Percentiles rank a stretch among this genome's conserved stretches.
Evolutionary conservation across 2,113 vertebrate species (phyloP).

Genomic region (Hassar affinis): DNA sequence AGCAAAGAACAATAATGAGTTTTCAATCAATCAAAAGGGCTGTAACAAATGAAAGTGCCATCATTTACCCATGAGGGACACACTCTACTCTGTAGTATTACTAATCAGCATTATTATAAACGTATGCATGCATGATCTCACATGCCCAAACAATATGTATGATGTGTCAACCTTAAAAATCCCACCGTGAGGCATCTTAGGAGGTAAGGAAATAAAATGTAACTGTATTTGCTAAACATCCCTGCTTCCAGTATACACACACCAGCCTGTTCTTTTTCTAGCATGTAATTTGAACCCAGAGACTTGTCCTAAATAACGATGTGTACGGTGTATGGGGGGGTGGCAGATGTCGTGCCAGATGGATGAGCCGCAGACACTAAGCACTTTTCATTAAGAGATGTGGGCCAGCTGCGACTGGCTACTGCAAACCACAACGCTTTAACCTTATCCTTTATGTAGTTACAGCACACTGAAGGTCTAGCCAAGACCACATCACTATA

Average conservation of each 20-base stretch:
- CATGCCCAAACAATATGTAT: too few species aligned
- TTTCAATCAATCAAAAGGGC: too few species aligned
- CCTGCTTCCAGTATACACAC: not conserved
- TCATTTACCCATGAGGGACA: too few species aligned
- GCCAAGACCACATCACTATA: not conserved
- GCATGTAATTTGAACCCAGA: not conserved
- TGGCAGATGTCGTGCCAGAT: constrained; percentile 30
- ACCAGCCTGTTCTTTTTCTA: not conserved
- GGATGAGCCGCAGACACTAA: constrained; percentile 14
- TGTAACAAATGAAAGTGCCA: too few species aligned
- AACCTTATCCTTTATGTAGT: not conserved
- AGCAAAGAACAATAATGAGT: too few species aligned
- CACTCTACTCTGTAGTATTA: too few species aligned
- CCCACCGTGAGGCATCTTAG: too few species aligned
- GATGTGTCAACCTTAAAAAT: too few species aligned
- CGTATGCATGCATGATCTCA: too few species aligned
- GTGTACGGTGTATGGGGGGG: not conserved
- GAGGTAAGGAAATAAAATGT: not conserved
- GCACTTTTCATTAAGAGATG: constrained; percentile 10
- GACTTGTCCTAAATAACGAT: not conserved
- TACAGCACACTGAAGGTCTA: not conserved
- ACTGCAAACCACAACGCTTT: not conserved
- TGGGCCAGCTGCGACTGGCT: constrained; percentile 13
- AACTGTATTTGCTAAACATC: not conserved
- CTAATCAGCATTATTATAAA: too few species aligned